These are phyloP conservation scores for Apotomis betuletana DNA, from an alignment of 2,888 invertebrate genomes.

Conservation along the genomic window DNA sequence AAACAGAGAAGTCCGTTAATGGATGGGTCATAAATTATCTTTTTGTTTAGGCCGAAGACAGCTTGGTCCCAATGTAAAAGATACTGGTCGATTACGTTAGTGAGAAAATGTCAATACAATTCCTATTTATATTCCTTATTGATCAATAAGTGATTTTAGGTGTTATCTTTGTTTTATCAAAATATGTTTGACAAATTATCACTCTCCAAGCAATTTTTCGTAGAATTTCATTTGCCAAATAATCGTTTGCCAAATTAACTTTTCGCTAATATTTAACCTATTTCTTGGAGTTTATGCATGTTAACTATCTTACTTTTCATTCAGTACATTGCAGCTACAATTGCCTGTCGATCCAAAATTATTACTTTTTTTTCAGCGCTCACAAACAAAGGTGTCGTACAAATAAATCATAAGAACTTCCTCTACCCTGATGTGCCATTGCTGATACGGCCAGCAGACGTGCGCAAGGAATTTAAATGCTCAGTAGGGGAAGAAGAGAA, in stretches of 20 bases:
- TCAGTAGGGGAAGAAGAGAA: conserved; percentile 64
- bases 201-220: too few species aligned
- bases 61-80: not conserved
- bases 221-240: too few species aligned
- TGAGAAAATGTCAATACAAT: not conserved
- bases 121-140: not conserved
- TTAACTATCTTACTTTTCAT: too few species aligned
- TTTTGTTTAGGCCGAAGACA: not conserved
- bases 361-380: conserved; percentile 57
- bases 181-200: too few species aligned
- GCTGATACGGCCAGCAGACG: conserved; percentile 77
- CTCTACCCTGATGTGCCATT: conserved; percentile 84
- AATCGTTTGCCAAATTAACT: too few species aligned
- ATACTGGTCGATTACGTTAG: not conserved
- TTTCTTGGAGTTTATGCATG: too few species aligned
- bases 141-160: too few species aligned
- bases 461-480: conserved; percentile 66
- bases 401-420: conserved; percentile 85
- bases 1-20: not conserved
- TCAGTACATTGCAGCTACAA: too few species aligned
- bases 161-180: too few species aligned
- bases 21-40: not conserved
- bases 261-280: too few species aligned
- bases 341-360: too few species aligned
- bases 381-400: conserved; percentile 67